Evolutionary conservation across 2,797 vertebrate species (phyloP), one percentile per base, ranked within the genome.

Genomic region (Rousettus madagascariensis): DNA sequence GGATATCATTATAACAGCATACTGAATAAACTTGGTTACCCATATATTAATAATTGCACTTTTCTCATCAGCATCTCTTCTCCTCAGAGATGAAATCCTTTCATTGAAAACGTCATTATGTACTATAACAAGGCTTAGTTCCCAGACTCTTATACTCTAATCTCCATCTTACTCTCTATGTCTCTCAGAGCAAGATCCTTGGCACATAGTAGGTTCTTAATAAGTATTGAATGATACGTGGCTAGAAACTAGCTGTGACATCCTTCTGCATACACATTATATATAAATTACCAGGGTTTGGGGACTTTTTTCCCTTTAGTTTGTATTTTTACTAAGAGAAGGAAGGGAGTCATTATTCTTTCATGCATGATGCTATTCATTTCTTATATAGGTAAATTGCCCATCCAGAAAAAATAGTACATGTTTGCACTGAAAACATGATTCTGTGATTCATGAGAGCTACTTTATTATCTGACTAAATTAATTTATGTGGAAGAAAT

Each of bases 281-380:
- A 68, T 41, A 3, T 22, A 68, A 65, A 9, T 4, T 66, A 59
- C 10, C 8, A 65, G 16, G 11, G 3, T 84, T 66, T 41, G 28
- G 36, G 16, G 4, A 38, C 10, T 55, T 38, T 49, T 88, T 57
- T 9, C 1, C 30, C 10, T 84, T 28, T 11, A 68, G n/a, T 68
- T 53, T 68, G 6, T 30, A 59, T 88, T 92, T 96, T 94, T 30
- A 57, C 57, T 92, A 43, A 83, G 16, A 75, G 43, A 72, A 79
- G 5, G 15, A 13, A 1, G 69, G 20, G 16, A 84, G 22, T 68
- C 22, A 19, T 12, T 59, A 82, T 26, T 65, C 17, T 93, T 75
- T 87, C 41, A 86, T 28, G 17, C 11, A 55, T 4, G 7, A 30
- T 1, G 13, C 4, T 26, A 46, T 59, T 79, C 36, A 80, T 53